These are phyloP conservation scores for Pimpla rufipes DNA, from an alignment of 2,888 invertebrate genomes.

Conservation along the genomic window DNA sequence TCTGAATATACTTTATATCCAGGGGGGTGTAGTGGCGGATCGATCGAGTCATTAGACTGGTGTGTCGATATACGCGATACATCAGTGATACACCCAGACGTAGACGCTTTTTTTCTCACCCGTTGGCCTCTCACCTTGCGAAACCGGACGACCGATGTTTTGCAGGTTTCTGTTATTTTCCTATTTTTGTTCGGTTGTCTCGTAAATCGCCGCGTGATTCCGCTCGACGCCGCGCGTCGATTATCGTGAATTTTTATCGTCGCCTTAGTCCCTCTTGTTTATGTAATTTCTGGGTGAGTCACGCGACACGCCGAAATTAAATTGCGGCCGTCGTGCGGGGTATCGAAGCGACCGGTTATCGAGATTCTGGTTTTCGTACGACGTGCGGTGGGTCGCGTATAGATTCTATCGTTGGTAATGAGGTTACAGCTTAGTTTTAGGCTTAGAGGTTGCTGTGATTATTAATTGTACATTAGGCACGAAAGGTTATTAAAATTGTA, in stretches of 20 bases:
- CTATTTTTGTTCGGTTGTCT: too few relatives aligned
- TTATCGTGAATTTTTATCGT: neutral
- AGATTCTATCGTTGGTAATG: too few relatives aligned
- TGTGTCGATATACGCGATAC: neutral
- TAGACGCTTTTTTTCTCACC: neutral
- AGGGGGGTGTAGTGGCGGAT: neutral
- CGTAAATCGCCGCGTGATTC: neutral
- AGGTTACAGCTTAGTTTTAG: too few relatives aligned
- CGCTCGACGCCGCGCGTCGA: neutral
- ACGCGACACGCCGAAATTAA: conserved; percentile 12
- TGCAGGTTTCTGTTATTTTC: neutral
- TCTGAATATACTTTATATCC: too few relatives aligned
- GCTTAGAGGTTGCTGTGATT: too few relatives aligned
- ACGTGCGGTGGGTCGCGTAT: too few relatives aligned
- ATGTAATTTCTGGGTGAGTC: neutral
- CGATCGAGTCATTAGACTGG: neutral
- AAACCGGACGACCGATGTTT: neutral
- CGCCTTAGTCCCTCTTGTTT: neutral
- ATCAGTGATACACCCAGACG: too few relatives aligned
- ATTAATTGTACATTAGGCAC: too few relatives aligned
- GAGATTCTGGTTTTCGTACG: neutral
- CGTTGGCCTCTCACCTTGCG: conserved; percentile 15
- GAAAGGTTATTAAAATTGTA: too few relatives aligned
- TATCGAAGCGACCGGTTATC: neutral
- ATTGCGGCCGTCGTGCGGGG: neutral